phyloP scores from a whole-genome alignment of 2,888 invertebrate genomes.

The Loripinus fragilis region DNA sequence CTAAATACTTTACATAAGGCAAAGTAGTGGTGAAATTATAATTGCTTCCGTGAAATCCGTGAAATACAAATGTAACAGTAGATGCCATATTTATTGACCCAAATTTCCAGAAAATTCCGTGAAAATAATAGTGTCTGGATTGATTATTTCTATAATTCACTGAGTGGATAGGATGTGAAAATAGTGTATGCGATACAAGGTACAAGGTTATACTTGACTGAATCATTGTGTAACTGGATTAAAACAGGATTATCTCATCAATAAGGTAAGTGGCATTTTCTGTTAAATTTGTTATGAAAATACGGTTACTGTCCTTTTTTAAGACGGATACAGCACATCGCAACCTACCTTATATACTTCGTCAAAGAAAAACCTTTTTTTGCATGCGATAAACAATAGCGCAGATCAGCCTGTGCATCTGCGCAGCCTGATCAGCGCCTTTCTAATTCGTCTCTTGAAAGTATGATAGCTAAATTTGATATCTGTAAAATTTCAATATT shows the following conservation, averaged over 20 bases:
- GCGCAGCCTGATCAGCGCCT: background rate
- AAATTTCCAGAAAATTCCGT: background rate
- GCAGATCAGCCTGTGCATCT: slow-evolving; percentile 4
- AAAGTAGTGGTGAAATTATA: background rate
- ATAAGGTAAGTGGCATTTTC: background rate
- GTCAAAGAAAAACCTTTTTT: background rate
- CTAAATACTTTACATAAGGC: too few relatives aligned
- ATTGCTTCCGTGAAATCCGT: background rate
- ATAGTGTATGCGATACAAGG: background rate
- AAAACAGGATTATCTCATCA: background rate
- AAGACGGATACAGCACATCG: too few relatives aligned
- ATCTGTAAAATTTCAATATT: too few relatives aligned
- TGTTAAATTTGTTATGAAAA: background rate
- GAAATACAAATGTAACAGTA: background rate
- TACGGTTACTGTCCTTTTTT: too few relatives aligned
- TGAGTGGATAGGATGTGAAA: background rate
- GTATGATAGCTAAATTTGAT: too few relatives aligned
- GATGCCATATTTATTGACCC: slow-evolving; percentile 2
- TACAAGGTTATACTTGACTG: background rate
- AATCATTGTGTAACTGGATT: background rate
- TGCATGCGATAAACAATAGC: background rate
- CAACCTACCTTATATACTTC: too few relatives aligned
- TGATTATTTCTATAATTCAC: background rate
- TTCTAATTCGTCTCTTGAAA: background rate
- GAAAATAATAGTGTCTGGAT: slow-evolving; percentile 10